phyloP scores from a whole-genome alignment of 1,140 invertebrate genomes.

The Aphelenchoides fujianensis region DNA sequence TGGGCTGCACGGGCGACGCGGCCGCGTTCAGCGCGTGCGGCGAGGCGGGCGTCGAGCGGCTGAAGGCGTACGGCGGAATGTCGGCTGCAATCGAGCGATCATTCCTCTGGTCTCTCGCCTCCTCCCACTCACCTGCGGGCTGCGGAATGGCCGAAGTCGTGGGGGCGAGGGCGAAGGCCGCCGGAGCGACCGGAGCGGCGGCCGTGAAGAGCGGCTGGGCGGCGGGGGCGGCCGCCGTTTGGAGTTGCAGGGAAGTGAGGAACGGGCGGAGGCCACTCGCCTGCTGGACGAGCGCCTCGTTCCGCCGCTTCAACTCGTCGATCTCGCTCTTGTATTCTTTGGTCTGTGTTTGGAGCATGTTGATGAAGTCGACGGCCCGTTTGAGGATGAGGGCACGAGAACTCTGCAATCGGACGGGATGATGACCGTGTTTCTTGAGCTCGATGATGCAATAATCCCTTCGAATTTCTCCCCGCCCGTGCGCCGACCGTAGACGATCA shows the following conservation, averaged over 20 bases:
- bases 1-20: not conserved
- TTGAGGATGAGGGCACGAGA: slow-evolving; percentile 52
- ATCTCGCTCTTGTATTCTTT: slow-evolving; percentile 33
- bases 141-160: slow-evolving; percentile 9
- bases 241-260: slow-evolving; percentile 23
- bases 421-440: too few relatives aligned
- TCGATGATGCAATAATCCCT: not conserved
- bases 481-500: not conserved
- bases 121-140: not conserved
- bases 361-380: slow-evolving; percentile 52
- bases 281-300: slow-evolving; percentile 32
- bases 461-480: not conserved
- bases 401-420: slow-evolving; percentile 38
- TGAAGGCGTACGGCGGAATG: not conserved
- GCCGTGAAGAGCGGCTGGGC: not conserved
- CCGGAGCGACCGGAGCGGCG: slow-evolving; percentile 7
- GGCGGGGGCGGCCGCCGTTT: not conserved
- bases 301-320: slow-evolving; percentile 44
- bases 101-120: not conserved
- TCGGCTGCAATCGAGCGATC: not conserved
- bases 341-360: slow-evolving; percentile 35
- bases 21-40: not conserved
- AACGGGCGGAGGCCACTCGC: slow-evolving; percentile 18
- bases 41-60: not conserved
- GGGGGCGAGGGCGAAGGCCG: slow-evolving; percentile 13